Evolutionary conservation across 2,113 vertebrate genomes (phyloP).

Genomic region (Suncus etruscus): DNA sequence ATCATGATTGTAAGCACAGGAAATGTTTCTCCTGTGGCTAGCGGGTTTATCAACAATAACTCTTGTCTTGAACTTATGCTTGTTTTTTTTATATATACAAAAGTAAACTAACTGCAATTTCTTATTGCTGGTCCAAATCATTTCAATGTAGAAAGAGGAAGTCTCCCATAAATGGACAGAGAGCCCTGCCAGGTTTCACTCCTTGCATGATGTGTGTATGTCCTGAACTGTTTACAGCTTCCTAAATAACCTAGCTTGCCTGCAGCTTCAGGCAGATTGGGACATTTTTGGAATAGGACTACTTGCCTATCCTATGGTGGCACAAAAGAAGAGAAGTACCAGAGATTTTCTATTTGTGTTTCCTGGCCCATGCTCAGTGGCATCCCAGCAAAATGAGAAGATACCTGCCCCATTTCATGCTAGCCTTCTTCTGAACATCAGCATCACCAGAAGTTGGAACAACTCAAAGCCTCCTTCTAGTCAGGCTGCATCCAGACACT

Average conservation of each 20-base stretch:
- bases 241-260: neutral
- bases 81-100: neutral
- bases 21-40: neutral
- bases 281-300: neutral
- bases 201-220: neutral
- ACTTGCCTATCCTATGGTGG: neutral
- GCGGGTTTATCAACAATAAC: neutral
- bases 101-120: conserved; percentile 54
- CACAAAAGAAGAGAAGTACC: neutral
- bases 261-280: neutral
- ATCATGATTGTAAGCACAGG: neutral
- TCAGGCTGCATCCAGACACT: neutral
- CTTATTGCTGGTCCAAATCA: conserved; percentile 46
- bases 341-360: neutral
- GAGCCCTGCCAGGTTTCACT: conserved; percentile 27
- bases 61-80: neutral
- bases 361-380: neutral
- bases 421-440: neutral
- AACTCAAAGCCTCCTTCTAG: accelerated
- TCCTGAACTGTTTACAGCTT: conserved; percentile 48
- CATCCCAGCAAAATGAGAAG: neutral
- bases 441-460: neutral
- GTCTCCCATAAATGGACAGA: neutral
- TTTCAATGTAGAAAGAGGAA: neutral
- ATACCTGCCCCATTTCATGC: neutral